Evolutionary conservation across 1,140 invertebrate species (phyloP), one percentile per base, ranked within the genome.

Genomic region (Drosophila teissieri): DNA sequence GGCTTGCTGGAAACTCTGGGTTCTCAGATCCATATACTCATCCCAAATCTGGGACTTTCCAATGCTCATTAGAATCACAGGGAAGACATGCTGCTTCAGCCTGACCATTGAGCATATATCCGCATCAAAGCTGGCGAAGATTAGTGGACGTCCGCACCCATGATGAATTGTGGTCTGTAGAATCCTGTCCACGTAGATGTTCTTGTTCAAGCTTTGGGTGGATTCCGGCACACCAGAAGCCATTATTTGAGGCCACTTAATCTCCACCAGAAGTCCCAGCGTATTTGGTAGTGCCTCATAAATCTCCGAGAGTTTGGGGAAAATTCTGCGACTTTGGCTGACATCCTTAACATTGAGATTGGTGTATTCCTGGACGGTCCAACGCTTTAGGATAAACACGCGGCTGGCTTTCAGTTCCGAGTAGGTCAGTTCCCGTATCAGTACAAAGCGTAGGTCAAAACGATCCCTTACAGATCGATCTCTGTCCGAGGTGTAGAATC

Each of bases 81-180:
- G 98, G 93, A 98, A 99, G 73, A 96, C 96, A 82, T 98, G 98
- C 92, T 99, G 98, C 91, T 99, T 99, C 37, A 97, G 92, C 22
- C 96, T 94, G 27, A 98, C 93, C 97, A 98, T 97, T 1, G 96
- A 95, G 89, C 97, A 98, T 37, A 98, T 96, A 88, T 99, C 98
- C 0, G 98, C 97, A 93, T 99, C 97, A 92, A 99, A 99, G 80
- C 96, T 97, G 0, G 97, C 97, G 80, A 99, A 97, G 45, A 99
- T 95, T 22, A 99, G 96, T 46, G 95, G 95, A 45, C 98, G 94
- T 19, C 95, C 93, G 1, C 95, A 95, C 6, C 95, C 96, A 91
- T 96, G 92, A 55, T 95, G 94, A 49, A 98, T 93, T 2, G 97
- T 94, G 0, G 95, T 94, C 92, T 96, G 95, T 4, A 98, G 92